These are phyloP conservation scores for Smithornis capensis DNA, from an alignment of 2,113 vertebrate genomes.

Conservation along the genomic window DNA sequence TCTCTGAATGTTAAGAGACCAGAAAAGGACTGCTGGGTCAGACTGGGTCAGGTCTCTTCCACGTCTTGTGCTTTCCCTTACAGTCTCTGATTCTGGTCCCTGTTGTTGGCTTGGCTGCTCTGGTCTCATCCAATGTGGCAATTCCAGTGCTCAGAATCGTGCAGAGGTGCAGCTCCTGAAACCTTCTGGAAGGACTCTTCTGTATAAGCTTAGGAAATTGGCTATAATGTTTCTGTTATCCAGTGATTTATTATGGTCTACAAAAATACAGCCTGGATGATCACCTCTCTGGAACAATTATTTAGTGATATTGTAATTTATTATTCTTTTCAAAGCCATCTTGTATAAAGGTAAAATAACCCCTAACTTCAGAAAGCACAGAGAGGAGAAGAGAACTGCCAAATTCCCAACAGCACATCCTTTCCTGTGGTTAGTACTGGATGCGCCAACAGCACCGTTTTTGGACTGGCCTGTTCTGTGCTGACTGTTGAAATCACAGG, in stretches of 20 bases:
- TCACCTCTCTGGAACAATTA: conserved; percentile 62
- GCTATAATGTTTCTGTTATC: conserved; percentile 57
- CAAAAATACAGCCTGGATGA: conserved; percentile 56
- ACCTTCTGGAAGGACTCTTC: conserved; percentile 19
- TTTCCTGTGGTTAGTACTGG: conserved; percentile 62
- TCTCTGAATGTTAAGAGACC: neutral
- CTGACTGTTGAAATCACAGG: conserved; percentile 51
- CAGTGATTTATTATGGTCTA: conserved; percentile 58
- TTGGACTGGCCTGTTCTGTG: conserved; percentile 31
- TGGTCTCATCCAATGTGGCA: conserved; percentile 28
- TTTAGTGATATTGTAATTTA: conserved; percentile 63
- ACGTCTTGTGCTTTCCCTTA: neutral
- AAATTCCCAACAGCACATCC: conserved; percentile 62
- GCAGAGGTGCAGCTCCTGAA: conserved; percentile 33
- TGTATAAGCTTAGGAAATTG: conserved; percentile 3
- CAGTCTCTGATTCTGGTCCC: neutral
- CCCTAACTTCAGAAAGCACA: conserved; percentile 47
- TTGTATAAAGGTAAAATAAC: conserved; percentile 64
- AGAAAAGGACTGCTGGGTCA: neutral
- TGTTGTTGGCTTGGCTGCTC: neutral
- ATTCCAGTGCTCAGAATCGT: neutral
- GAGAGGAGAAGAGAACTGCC: conserved; percentile 34
- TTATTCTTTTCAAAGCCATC: conserved; percentile 58
- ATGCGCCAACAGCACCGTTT: conserved; percentile 39
- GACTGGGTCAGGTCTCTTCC: neutral